Evolutionary conservation across 2,113 vertebrate genomes (phyloP).

Genomic region (Oryzias javanicus): DNA sequence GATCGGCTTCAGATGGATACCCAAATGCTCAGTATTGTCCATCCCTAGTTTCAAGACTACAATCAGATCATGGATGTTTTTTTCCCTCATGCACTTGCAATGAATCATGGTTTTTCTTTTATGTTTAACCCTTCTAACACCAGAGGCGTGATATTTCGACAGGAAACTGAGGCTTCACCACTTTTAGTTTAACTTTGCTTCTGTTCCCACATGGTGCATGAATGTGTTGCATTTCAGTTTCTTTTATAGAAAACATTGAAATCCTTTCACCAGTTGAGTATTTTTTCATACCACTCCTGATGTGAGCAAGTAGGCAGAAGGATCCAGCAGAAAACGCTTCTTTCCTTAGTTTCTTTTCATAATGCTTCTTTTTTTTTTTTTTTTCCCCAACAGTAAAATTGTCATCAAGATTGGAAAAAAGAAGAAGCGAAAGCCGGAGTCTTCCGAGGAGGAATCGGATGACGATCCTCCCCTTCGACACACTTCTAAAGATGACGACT

Average conservation of each 20-base stretch:
- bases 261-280: background rate
- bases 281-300: slow-evolving; percentile 6
- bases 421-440: slow-evolving; percentile 93
- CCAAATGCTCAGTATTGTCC: too few relatives aligned
- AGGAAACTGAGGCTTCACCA: too few relatives aligned
- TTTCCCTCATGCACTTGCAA: background rate
- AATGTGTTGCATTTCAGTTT: background rate
- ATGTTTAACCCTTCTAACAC: background rate
- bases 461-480: slow-evolving; percentile 82
- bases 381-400: slow-evolving; percentile 85
- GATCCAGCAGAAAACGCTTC: background rate
- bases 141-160: too few relatives aligned
- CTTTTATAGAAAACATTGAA: background rate
- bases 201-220: too few relatives aligned
- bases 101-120: background rate
- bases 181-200: too few relatives aligned
- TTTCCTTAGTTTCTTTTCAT: background rate
- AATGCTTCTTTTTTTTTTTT: slow-evolving; percentile 7
- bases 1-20: too few relatives aligned
- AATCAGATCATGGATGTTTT: background rate
- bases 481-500: slow-evolving; percentile 83
- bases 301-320: slow-evolving; percentile 1
- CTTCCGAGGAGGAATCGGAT: slow-evolving; percentile 92
- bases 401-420: slow-evolving; percentile 97
- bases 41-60: too few relatives aligned